Percentiles rank a stretch among this genome's conserved stretches.
Evolutionary conservation across 2,888 invertebrate species (phyloP).

Genomic region (Cataglyphis albicans): DNA sequence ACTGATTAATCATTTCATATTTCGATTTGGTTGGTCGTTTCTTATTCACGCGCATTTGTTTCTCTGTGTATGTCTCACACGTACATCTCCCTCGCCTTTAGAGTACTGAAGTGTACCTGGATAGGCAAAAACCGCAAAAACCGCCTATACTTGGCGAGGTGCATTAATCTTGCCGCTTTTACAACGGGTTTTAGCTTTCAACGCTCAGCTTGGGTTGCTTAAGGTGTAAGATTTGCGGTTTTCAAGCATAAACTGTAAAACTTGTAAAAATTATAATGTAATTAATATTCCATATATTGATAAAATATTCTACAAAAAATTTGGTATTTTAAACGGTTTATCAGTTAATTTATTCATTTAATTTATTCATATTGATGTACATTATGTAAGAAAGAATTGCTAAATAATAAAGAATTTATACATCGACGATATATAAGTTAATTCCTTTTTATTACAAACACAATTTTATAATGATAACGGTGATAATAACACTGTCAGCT

Average conservation of each 20-base stretch:
- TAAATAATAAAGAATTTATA: not conserved
- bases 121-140: constrained; percentile 38
- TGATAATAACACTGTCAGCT: not conserved
- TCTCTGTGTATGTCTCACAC: not conserved
- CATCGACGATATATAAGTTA: not conserved
- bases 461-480: not conserved
- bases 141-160: constrained; percentile 28
- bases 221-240: constrained; percentile 21
- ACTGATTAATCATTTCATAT: constrained; percentile 24
- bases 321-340: too few relatives aligned
- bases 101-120: constrained; percentile 13
- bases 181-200: constrained; percentile 33
- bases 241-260: not conserved
- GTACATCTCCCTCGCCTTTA: constrained; percentile 21
- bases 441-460: not conserved
- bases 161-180: constrained; percentile 52
- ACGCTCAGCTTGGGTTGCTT: constrained; percentile 14
- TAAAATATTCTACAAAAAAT: too few relatives aligned
- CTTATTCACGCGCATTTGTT: constrained; percentile 8
- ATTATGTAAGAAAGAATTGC: not conserved
- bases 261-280: constrained; percentile 8
- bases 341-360: too few relatives aligned
- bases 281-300: not conserved
- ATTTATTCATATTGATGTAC: not conserved
- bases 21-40: not conserved